These are phyloP conservation scores for Hippocampus kuda DNA, from an alignment of 2,797 vertebrate species.

Conservation along the genomic window DNA sequence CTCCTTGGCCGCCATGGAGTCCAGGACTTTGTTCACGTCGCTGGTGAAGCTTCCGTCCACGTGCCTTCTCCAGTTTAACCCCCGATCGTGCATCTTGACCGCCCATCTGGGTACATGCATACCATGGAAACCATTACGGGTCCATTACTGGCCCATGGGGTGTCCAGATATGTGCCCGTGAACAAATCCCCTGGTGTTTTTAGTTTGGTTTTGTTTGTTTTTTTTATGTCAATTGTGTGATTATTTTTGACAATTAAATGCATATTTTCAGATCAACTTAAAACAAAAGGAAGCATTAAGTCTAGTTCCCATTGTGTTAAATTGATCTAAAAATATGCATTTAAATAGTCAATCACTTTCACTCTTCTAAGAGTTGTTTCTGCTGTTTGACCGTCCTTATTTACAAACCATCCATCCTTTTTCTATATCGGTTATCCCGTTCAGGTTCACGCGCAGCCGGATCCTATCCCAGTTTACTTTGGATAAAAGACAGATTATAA, in stretches of 20 bases:
- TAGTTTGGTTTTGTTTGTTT: not conserved
- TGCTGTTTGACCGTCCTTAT: not conserved
- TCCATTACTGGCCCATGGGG: not conserved
- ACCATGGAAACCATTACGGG: slow-evolving; percentile 29
- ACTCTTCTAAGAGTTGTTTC: not conserved
- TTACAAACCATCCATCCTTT: too few species aligned
- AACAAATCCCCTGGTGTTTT: not conserved
- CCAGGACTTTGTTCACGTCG: slow-evolving; percentile 88
- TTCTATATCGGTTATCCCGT: too few species aligned
- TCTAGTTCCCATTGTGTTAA: too few species aligned
- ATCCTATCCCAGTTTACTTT: not conserved
- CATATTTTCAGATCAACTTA: not conserved
- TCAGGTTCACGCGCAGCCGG: too few species aligned
- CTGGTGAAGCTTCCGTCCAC: slow-evolving; percentile 95
- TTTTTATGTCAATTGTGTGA: not conserved
- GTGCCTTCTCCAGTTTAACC: slow-evolving; percentile 71
- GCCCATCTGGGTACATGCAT: slow-evolving; percentile 68
- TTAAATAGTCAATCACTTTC: too few species aligned
- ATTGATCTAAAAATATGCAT: too few species aligned
- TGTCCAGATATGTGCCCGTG: not conserved
- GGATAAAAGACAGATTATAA: not conserved
- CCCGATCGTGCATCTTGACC: slow-evolving; percentile 57
- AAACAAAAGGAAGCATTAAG: not conserved
- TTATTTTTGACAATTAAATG: not conserved
- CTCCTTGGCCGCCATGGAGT: slow-evolving; percentile 86